These are phyloP conservation scores for Tribolium castaneum DNA, from an alignment of 1,140 invertebrate genomes.

Conservation along the genomic window DNA sequence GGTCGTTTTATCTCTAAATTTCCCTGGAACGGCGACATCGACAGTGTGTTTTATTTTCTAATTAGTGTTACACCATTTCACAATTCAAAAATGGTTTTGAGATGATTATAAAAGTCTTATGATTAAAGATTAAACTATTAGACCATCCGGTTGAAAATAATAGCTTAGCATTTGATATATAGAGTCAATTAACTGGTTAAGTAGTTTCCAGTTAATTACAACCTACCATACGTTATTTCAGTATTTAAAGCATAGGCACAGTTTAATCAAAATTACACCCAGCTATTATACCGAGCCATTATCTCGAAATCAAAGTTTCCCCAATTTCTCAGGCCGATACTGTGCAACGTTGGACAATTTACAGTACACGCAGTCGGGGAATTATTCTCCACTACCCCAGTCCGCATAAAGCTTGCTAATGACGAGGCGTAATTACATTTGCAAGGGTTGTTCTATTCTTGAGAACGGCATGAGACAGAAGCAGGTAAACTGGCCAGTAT, in stretches of 20 bases:
- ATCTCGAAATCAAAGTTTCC: neutral
- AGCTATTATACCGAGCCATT: neutral
- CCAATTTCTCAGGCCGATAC: neutral
- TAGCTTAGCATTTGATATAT: conserved; percentile 52
- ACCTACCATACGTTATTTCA: conserved; percentile 49
- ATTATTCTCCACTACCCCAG: neutral
- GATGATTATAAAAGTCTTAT: conserved; percentile 34
- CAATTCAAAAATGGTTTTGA: conserved; percentile 36
- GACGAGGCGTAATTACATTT: conserved; percentile 24
- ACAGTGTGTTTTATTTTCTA: conserved; percentile 35
- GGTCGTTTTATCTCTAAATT: conserved; percentile 22
- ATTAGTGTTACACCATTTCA: conserved; percentile 37
- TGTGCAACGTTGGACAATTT: conserved; percentile 21
- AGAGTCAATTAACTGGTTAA: conserved; percentile 53
- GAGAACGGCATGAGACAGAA: conserved; percentile 38
- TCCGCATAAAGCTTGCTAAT: conserved; percentile 11
- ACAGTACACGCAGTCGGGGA: neutral
- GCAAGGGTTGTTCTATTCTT: conserved; percentile 39
- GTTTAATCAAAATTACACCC: conserved; percentile 49
- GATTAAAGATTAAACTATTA: conserved; percentile 45
- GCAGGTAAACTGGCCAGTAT: conserved; percentile 39
- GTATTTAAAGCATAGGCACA: conserved; percentile 47
- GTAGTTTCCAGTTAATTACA: conserved; percentile 53
- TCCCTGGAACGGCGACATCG: conserved; percentile 11
- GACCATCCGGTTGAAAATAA: conserved; percentile 54